Evolutionary conservation across 1,140 invertebrate genomes (phyloP), one percentile per base, ranked within the genome.

Genomic region (Trichomalopsis sarcophagae): DNA sequence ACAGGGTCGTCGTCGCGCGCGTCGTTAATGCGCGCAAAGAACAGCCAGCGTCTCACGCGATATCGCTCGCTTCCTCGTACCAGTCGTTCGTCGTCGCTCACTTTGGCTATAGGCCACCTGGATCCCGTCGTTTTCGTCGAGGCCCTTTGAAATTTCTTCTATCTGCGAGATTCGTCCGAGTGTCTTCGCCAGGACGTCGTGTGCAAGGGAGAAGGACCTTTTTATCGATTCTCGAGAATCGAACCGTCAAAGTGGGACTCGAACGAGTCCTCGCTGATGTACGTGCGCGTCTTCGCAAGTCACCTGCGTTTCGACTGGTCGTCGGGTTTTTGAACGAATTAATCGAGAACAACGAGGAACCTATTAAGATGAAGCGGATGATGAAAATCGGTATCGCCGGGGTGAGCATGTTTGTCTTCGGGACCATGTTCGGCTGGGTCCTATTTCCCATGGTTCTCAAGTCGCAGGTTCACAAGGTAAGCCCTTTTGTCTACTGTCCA

Each of bases 21-120:
- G 66, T 79, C 83, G 76, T 81, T 75, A 81, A 75, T 84, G 77
- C 83, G 77, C 83, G 66, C 80, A 84, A n/a, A 78, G 10, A 33
- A 36, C 33, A 6, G 5, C 3, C 33, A 17, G 47, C 75, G 75
- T 83, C 36, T 77, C 82, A 36, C 68, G 82, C 82, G 75, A 79
- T 44, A 44, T 84, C 82, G 55, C n/a, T n/a, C 1, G 55, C 55
- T 62, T 62, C 13, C n/a, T 33, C n/a, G 3, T 17, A 30, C 10
- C 82, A 84, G 82, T 84, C 82, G 66, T 23, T 79, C 30, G 30
- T 69, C 78, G 27, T 2, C 36, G 47, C 33, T 76, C 81, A 62
- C 73, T 75, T 71, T 68, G 30, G 33, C 3, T 17, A n/a, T 7
- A 75, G 40, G 11, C 30, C 44, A 23, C 30, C 30, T 40, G 27